phyloP scores from a whole-genome alignment of 2,113 vertebrate genomes.

The Podilymbus podiceps region DNA sequence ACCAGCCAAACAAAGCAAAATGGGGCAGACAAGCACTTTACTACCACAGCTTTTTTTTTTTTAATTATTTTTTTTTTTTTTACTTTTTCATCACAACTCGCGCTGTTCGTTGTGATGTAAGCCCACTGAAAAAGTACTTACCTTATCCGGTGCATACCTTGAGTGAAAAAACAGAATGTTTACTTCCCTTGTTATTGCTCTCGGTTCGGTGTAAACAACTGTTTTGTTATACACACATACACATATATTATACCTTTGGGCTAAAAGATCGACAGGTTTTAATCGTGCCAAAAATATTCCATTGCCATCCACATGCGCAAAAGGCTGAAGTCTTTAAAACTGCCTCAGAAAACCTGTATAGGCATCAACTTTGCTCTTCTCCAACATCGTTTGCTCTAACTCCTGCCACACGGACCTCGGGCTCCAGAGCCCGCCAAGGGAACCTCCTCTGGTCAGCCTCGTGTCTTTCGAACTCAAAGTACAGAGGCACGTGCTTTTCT shows the following conservation, averaged over 20 bases:
- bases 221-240: constrained; percentile 76
- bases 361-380: not conserved
- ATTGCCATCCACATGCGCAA: not conserved
- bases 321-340: not conserved
- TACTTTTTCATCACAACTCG: constrained; percentile 91
- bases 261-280: constrained; percentile 50
- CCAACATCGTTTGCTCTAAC: not conserved
- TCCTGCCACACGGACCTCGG: not conserved
- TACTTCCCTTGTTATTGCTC: constrained; percentile 74
- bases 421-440: not conserved
- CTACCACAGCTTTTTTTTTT: constrained; percentile 86
- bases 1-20: constrained; percentile 99
- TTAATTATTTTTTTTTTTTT: not conserved
- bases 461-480: not conserved
- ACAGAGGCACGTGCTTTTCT: not conserved
- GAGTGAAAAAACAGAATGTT: constrained; percentile 78
- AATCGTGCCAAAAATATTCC: not conserved
- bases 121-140: constrained; percentile 81
- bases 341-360: not conserved
- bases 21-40: constrained; percentile 97
- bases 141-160: constrained; percentile 74
- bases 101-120: constrained; percentile 91
- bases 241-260: constrained; percentile 83
- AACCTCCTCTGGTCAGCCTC: not conserved
- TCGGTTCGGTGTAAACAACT: constrained; percentile 74